These are phyloP conservation scores for Hymenochirus boettgeri DNA, from an alignment of 2,113 vertebrate genomes.

Conservation along the genomic window DNA sequence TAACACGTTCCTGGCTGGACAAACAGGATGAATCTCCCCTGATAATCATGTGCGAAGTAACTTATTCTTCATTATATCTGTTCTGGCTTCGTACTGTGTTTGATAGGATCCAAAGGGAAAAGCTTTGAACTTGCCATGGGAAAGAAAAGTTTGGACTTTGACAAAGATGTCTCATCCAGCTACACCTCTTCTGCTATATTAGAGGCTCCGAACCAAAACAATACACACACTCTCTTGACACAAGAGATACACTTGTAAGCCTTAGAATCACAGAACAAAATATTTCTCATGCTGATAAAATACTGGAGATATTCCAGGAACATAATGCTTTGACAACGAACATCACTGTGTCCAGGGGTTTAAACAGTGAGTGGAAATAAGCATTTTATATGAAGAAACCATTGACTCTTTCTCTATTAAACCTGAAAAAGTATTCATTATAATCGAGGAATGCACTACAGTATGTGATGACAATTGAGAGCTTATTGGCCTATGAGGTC, in stretches of 20 bases:
- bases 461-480: too few species aligned
- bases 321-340: too few species aligned
- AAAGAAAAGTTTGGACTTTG: slow-evolving; percentile 51
- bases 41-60: slow-evolving; percentile 50
- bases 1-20: slow-evolving; percentile 67
- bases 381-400: too few species aligned
- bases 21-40: slow-evolving; percentile 44
- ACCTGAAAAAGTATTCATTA: too few species aligned
- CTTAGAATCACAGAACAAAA: slow-evolving; percentile 7
- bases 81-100: slow-evolving; percentile 43
- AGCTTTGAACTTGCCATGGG: slow-evolving; percentile 52
- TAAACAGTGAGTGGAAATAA: too few species aligned
- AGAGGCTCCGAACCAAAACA: neutral
- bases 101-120: slow-evolving; percentile 51
- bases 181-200: slow-evolving; percentile 36
- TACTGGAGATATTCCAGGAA: neutral
- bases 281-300: slow-evolving; percentile 37
- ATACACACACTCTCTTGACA: slow-evolving; percentile 23
- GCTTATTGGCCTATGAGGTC: too few species aligned
- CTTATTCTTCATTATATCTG: slow-evolving; percentile 67
- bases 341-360: too few species aligned
- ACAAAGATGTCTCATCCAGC: slow-evolving; percentile 56
- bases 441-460: too few species aligned
- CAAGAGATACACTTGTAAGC: slow-evolving; percentile 21
- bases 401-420: too few species aligned